Evolutionary conservation across 1,140 invertebrate genomes (phyloP).

Genomic region (Delia radicum): DNA sequence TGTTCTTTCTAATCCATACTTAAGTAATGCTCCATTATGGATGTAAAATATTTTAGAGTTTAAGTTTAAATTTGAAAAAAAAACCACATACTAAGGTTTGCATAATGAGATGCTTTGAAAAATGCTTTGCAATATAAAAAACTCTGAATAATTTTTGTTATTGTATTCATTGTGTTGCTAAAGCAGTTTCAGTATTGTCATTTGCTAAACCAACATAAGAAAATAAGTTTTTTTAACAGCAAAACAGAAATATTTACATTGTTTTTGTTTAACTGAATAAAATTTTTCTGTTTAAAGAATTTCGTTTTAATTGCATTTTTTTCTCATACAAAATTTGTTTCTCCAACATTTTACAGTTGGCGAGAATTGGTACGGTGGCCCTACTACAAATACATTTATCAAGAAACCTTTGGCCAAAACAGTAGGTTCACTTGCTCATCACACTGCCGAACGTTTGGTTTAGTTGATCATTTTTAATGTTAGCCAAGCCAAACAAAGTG

Average conservation of each 20-base stretch:
- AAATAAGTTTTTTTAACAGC: constrained; percentile 17
- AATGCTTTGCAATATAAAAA: background rate
- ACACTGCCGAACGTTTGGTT: constrained; percentile 41
- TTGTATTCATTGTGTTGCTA: constrained; percentile 23
- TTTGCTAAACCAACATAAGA: background rate
- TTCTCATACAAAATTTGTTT: background rate
- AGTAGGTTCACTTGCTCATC: constrained; percentile 43
- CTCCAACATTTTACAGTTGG: constrained; percentile 27
- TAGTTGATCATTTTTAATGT: constrained; percentile 22
- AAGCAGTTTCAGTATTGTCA: background rate
- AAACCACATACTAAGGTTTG: background rate
- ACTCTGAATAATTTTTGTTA: constrained; percentile 7
- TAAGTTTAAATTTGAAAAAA: background rate
- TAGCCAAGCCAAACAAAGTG: background rate
- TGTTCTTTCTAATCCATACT: background rate
- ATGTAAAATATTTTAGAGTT: constrained; percentile 7
- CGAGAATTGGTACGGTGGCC: constrained; percentile 24
- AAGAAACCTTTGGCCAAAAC: background rate
- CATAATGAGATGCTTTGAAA: background rate
- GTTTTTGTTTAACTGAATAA: constrained; percentile 10
- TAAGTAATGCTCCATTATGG: background rate
- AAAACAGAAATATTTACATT: background rate
- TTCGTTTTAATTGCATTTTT: background rate
- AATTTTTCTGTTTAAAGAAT: constrained; percentile 14
- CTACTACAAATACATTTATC: background rate